Evolutionary conservation across 2,888 invertebrate genomes (phyloP).

Genomic region (Dynastes maya): DNA sequence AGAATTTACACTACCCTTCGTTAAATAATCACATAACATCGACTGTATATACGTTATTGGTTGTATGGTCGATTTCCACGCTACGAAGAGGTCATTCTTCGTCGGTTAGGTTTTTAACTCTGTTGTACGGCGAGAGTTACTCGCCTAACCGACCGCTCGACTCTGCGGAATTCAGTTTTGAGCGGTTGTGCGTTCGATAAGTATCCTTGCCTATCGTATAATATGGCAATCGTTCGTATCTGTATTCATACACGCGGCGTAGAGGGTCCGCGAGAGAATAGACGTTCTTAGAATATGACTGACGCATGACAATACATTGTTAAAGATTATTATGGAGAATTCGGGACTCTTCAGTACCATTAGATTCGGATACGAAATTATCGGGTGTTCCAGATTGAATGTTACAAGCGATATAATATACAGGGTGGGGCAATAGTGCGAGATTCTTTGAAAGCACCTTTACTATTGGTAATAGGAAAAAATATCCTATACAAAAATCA

Average conservation of each 20-base stretch:
- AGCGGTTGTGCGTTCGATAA: conserved; percentile 9
- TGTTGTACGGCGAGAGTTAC: conserved; percentile 48
- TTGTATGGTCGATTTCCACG: conserved; percentile 10
- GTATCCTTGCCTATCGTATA: conserved; percentile 12
- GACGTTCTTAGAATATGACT: too few species aligned
- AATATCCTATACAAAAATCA: too few species aligned
- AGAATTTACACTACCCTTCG: conserved; percentile 22
- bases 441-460: too few species aligned
- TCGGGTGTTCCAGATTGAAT: too few species aligned
- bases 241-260: not conserved
- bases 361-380: too few species aligned
- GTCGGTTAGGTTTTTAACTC: conserved; percentile 44
- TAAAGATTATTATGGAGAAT: not conserved
- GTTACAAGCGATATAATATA: too few species aligned
- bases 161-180: conserved; percentile 52
- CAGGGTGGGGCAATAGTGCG: too few species aligned
- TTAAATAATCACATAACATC: conserved; percentile 38
- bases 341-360: too few species aligned
- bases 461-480: too few species aligned
- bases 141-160: conserved; percentile 51
- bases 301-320: not conserved
- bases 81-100: conserved; percentile 44
- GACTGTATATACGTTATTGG: not conserved
- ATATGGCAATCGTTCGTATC: not conserved
- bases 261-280: not conserved